Base-by-base conservation (phyloP, 53 echinoderm and acorn worm species). In the Echinarachnius parma region DNA sequence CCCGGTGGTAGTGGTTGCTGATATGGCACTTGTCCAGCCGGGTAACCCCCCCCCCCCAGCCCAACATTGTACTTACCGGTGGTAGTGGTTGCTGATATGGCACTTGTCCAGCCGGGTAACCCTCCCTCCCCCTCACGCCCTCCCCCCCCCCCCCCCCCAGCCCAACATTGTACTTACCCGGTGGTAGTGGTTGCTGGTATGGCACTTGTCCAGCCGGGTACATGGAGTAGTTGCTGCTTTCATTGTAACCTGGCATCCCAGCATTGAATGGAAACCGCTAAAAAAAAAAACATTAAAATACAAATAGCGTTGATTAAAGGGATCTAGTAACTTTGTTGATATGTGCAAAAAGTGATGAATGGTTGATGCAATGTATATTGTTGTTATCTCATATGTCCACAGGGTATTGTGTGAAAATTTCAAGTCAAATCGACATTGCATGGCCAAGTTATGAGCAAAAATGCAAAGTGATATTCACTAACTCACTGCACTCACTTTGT, bases 171-270 rank as follows among this genome's bases (percentile, higher is more conserved):
- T 31, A 60, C 87, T 84, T 71, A 93, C 93, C 93, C 80, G 93
- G 93, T 27, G 93, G 93, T 48, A 93, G 77, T 2, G 89, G 93
- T 39, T 93, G 93, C 47, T 93, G 93, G 64, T 86, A 89, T 2
- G 93, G 82, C 23, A 81, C 82, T 18, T 48, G 59, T 32, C 59
- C 57, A 60, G 57, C 75, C 52, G 30, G 86, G 31, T 84, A 83
- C 71, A 65, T 80, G 19, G 62, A 77, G 11, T 86, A 56, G 31
- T 46, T 82, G 9, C 63, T 64, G 22, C 82, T 71, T 1, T 88
- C 85, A 3, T 60, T 46, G 52, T 78, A 86, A 9, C 76, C 76
- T 9, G 72, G 56, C 84, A 93, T 86, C 7, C 78, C 76, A 46
- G 77, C 46, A 42, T 85, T 82, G 64, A 85, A 85, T 5, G 83